Base-by-base conservation (phyloP, 2,797 vertebrate genomes). In the Neomorphus geoffroyi region DNA sequence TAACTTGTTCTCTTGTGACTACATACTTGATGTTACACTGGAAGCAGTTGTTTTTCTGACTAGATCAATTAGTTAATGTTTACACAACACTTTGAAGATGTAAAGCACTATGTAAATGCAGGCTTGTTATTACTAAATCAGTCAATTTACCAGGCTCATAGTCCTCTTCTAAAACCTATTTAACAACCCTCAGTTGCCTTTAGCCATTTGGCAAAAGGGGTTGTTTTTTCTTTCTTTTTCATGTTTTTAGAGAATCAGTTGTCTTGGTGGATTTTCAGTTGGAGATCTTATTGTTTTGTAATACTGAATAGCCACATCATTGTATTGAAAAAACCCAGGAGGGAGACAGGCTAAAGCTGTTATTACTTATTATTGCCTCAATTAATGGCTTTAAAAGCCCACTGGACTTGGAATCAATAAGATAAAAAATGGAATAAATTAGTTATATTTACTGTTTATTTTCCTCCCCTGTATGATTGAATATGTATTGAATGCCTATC, bases 41-140 rank as follows among this genome's bases (percentile, higher is more conserved):
- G 50, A 81, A 91, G 69, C 65, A 56, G 74, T 92, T 94, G 64
- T 84, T 96, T 93, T 92, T 86, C 86, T 77, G 22, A 61, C 88
- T 81, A 81, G 75, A 94, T 96, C 91, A 93, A 95, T 96, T 96
- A 95, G 46, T 86, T 90, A 91, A 90, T 95, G 78, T 95, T 96
- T 95, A 80, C 84, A 79, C 33, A 87, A 67, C 58, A 77, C 88
- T 96, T 90, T 94, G 91, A 94, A 97, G 92, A 90, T 91, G 88
- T 70, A 93, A 91, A 64, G 64, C 28, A 24, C 77, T 90, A 90
- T 43, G 54, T 77, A 96, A 96, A 91, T 89, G 62, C 33, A 66
- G 56, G 17, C 56, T 84, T 80, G 22, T 86, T 82, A 45, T 60
- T 97, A 64, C 58, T 86, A 62, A 54, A 86, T 86, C 35, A 77